A percentile compares a stretch with the other conserved stretches of the same genome.
Evolutionary conservation across 2,113 vertebrate genomes (phyloP).

Genomic region (Elgaria multicarinata): DNA sequence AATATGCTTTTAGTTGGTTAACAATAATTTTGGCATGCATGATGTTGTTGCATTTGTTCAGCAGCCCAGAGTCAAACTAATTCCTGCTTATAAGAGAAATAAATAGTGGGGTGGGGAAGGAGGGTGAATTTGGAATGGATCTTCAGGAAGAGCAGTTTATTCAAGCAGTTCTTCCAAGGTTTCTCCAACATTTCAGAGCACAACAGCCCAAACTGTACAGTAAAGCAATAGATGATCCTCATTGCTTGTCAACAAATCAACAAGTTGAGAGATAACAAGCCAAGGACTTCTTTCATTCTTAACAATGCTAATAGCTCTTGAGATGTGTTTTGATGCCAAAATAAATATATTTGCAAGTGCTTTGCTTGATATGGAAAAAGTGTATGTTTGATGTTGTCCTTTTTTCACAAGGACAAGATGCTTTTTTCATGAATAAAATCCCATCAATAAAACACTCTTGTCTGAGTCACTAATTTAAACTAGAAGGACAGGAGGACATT

Average conservation of each 20-base stretch:
- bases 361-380: neutral
- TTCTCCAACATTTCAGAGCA: neutral
- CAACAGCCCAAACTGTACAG: too few species aligned
- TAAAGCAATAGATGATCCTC: neutral
- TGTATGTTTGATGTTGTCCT: neutral
- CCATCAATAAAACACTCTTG: neutral
- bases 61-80: neutral
- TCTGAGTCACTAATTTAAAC: neutral
- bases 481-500: neutral
- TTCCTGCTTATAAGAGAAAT: neutral
- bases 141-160: neutral
- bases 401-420: neutral
- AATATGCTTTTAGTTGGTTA: slow-evolving; percentile 23
- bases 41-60: neutral
- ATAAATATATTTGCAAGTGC: neutral
- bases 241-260: neutral
- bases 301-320: neutral
- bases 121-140: neutral
- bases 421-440: neutral
- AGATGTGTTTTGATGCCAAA: neutral
- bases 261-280: neutral
- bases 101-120: neutral
- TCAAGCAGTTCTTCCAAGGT: neutral
- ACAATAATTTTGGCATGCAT: neutral
- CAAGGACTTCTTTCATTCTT: neutral